Percentiles rank a stretch among this genome's conserved stretches.
Conservation (phyloP, 2,888 invertebrate species). For the Pachymerium ferrugineum region DNA sequence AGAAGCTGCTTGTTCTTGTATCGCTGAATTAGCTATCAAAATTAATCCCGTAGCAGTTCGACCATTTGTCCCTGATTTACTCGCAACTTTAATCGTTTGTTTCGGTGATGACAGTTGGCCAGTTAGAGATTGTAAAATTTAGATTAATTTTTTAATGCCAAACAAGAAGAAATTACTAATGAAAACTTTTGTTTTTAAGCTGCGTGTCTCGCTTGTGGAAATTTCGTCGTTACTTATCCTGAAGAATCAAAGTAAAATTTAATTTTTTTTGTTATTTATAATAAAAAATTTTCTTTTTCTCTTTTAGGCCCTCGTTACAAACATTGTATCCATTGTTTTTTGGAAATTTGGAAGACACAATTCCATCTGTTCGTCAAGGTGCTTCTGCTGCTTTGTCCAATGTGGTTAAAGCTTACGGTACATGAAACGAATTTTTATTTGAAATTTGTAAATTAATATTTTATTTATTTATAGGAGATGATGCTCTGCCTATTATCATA, state of each 20-base stretch:
- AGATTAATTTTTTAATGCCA: not conserved
- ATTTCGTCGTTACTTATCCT: slow-evolving; percentile 53
- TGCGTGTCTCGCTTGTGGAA: slow-evolving; percentile 54
- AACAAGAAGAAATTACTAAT: no score
- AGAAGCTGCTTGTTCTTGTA: slow-evolving; percentile 56
- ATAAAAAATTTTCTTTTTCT: not conserved
- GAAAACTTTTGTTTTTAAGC: slow-evolving; percentile 45
- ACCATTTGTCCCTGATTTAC: slow-evolving; percentile 48
- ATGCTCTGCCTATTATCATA: slow-evolving; percentile 45
- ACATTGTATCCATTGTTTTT: slow-evolving; percentile 50
- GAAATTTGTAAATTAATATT: not conserved
- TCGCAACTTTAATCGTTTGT: slow-evolving; percentile 51
- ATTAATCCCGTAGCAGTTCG: slow-evolving; percentile 47
- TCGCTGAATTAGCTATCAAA: slow-evolving; percentile 54
- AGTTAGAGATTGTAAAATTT: slow-evolving; percentile 52
- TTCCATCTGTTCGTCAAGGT: slow-evolving; percentile 54
- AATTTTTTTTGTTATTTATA: not conserved
- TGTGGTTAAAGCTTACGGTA: slow-evolving; percentile 47
- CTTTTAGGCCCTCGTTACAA: slow-evolving; percentile 44
- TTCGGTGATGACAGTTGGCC: slow-evolving; percentile 57
- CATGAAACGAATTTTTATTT: not conserved
- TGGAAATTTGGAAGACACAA: slow-evolving; percentile 52
- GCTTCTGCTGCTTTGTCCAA: slow-evolving; percentile 53
- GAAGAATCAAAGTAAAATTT: slow-evolving; percentile 48
- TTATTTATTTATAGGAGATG: slow-evolving; percentile 41